A percentile compares a stretch with the other conserved stretches of the same genome.
Conservation (phyloP, 2,113 vertebrate species). For the Paralichthys olivaceus region DNA sequence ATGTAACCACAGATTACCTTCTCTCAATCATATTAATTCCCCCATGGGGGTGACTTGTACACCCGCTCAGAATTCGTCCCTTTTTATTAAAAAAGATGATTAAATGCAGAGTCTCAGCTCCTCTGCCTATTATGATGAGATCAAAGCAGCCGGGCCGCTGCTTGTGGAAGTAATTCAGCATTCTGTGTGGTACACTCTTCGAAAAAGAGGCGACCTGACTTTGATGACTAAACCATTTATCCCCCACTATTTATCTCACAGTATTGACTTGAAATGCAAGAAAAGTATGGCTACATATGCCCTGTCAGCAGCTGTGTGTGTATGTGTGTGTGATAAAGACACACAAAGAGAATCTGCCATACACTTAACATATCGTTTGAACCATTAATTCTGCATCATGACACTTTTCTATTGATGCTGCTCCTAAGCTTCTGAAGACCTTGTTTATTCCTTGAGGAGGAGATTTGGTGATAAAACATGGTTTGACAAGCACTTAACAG, state of each 20-base stretch:
- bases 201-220: constrained; percentile 58
- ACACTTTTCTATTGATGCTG: constrained; percentile 21
- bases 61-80: constrained; percentile 35
- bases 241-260: constrained; percentile 51
- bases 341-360: constrained; percentile 6
- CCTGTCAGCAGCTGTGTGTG: constrained; percentile 11
- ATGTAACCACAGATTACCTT: constrained; percentile 46
- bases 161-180: constrained; percentile 54
- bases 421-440: constrained; percentile 12
- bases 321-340: not conserved
- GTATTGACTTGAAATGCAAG: constrained; percentile 54
- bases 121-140: constrained; percentile 54
- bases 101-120: constrained; percentile 48
- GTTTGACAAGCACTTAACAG: constrained; percentile 38
- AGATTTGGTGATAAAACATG: constrained; percentile 23
- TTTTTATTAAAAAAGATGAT: constrained; percentile 42
- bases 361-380: constrained; percentile 12
- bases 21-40: constrained; percentile 35
- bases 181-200: constrained; percentile 29
- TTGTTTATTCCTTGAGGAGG: not conserved
- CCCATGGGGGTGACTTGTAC: constrained; percentile 26
- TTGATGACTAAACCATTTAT: constrained; percentile 69
- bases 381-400: constrained; percentile 25
- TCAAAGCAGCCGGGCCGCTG: constrained; percentile 60
- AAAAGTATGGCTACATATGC: constrained; percentile 30